phyloP scores from a whole-genome alignment of 2,888 invertebrate species.

The Parnassius smintheus region DNA sequence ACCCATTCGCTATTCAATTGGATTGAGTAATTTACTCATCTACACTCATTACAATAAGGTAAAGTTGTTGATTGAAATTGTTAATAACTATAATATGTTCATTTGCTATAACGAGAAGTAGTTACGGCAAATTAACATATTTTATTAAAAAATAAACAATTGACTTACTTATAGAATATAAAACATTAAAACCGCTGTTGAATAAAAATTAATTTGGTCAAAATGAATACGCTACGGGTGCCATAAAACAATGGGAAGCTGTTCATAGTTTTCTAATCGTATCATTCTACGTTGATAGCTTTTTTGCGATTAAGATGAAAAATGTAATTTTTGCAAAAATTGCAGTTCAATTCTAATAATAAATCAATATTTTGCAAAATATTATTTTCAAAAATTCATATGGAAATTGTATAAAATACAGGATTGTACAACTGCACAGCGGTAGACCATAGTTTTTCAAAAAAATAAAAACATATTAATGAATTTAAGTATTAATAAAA shows the following conservation, averaged over 20 bases:
- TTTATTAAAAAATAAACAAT: too few species aligned
- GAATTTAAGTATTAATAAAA: slow-evolving; percentile 2
- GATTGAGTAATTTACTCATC: too few species aligned
- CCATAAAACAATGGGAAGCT: neutral
- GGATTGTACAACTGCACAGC: neutral
- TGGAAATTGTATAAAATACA: too few species aligned
- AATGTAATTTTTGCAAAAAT: neutral
- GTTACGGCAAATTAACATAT: too few species aligned
- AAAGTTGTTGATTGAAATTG: too few species aligned
- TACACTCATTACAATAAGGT: too few species aligned
- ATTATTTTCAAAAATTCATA: too few species aligned
- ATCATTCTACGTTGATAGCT: slow-evolving; percentile 2
- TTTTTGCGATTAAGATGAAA: neutral
- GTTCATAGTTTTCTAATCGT: slow-evolving; percentile 10
- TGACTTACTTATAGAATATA: neutral
- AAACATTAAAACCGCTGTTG: neutral
- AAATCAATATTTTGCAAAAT: too few species aligned
- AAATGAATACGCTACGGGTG: neutral
- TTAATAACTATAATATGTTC: too few species aligned
- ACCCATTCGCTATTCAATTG: too few species aligned
- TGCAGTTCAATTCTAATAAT: too few species aligned
- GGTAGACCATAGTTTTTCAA: slow-evolving; percentile 11
- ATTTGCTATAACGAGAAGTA: too few species aligned
- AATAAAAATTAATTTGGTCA: neutral
- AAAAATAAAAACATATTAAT: neutral